Evolutionary conservation across 2,113 vertebrate species (phyloP), one percentile per base, ranked within the genome.

Genomic region (Etia nguti): DNA sequence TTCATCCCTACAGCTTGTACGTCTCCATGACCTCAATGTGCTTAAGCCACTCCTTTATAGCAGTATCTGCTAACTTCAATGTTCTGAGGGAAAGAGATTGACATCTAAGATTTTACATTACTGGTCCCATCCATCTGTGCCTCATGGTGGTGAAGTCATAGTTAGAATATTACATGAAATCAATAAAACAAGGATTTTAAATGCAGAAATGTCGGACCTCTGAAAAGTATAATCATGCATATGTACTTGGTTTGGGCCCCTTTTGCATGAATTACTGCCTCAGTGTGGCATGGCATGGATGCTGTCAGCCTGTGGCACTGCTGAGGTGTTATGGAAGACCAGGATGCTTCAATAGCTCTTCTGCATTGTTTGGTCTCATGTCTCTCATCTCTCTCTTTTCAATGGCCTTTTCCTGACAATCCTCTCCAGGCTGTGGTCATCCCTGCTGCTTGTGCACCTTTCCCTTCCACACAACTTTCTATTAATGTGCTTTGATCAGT

Each of bases 41-140:
- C 18, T 36, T 36, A 20, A 62, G 59, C 31, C 31, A 20, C 59
- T 0, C 59, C 18, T 26, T 26, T 26, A 56, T 56, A 56, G 54
- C 54, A 24, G 22, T 6, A 15, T 57, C 22, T 26, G 22, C 4
- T 13, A 26, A 13, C 24, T 2, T 22, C n/a, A 55, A 10, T 22
- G 5, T 1, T 22, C 10, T 15, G 55, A 57, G 55, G 22, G 54
- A 24, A 12, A 24, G 13, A 15, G 55, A 26, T 57, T 15, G 0
- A 11, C 2, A 8, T 56, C 55, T 8, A 56, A 26, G 55, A 26
- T 26, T 57, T 57, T 15, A 26, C 22, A 57, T 3, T 13, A 8
- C 55, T 26, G 22, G 24, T 4, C 41, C 41, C 2, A 2, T 0
- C 55, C 6, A 0, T 57, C 4, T 4, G 55, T 24, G 3, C 0